These are phyloP conservation scores for Neoaliturus tenellus DNA, from an alignment of 2,888 invertebrate genomes.

Conservation along the genomic window DNA sequence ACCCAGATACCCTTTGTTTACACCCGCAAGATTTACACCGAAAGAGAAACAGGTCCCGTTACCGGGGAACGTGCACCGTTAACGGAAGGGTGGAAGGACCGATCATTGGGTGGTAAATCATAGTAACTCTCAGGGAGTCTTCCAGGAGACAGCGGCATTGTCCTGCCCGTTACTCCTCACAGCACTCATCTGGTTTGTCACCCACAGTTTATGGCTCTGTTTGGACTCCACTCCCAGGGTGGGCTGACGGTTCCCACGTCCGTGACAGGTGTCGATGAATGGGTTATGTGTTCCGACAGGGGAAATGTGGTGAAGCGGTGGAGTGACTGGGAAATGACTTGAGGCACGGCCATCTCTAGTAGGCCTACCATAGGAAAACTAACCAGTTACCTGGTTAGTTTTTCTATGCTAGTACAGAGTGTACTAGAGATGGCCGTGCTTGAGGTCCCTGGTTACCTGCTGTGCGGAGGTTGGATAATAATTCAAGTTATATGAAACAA, in stretches of 20 bases:
- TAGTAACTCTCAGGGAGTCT: neutral
- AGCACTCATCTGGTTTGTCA: neutral
- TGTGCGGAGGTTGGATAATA: too few relatives aligned
- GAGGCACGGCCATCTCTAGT: too few relatives aligned
- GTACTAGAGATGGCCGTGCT: too few relatives aligned
- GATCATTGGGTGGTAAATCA: slow-evolving; percentile 14
- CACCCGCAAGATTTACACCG: slow-evolving; percentile 35
- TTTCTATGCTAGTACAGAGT: too few relatives aligned
- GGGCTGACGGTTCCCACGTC: neutral
- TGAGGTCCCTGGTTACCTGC: too few relatives aligned
- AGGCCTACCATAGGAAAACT: too few relatives aligned
- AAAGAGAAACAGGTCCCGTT: slow-evolving; percentile 49
- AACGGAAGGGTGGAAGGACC: neutral
- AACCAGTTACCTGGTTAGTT: too few relatives aligned
- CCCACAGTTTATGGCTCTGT: slow-evolving; percentile 6
- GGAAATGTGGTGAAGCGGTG: neutral
- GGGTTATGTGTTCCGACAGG: neutral
- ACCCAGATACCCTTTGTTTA: slow-evolving; percentile 45
- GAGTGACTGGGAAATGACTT: neutral
- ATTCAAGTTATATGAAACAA: too few relatives aligned
- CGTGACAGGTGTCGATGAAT: neutral
- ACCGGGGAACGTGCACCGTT: too few relatives aligned
- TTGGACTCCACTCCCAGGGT: neutral
- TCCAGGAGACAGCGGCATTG: neutral
- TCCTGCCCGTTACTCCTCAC: neutral